Evolutionary conservation across 2,797 vertebrate species (phyloP).

Genomic region (Moxostoma hubbsi): DNA sequence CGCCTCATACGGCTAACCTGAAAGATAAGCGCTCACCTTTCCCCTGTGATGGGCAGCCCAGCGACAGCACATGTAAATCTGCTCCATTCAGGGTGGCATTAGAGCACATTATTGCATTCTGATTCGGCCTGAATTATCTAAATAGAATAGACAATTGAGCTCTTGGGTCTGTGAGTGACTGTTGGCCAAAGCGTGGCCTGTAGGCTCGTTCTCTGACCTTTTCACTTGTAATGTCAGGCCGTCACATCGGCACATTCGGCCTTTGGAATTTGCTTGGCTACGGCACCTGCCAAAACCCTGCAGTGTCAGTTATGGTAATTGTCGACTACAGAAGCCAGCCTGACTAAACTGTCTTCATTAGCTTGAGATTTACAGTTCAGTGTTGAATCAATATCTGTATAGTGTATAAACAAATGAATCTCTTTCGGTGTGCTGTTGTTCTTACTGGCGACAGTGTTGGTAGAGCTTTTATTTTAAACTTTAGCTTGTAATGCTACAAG

Average conservation of each 20-base stretch:
- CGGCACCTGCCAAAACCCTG: slow-evolving; percentile 17
- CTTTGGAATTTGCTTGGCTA: background rate
- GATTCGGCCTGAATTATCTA: background rate
- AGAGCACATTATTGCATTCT: background rate
- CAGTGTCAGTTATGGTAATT: slow-evolving; percentile 35
- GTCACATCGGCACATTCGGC: slow-evolving; percentile 2
- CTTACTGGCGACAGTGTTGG: too few relatives aligned
- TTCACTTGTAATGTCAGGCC: slow-evolving; percentile 41
- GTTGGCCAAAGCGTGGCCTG: slow-evolving; percentile 8
- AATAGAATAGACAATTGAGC: slow-evolving; percentile 16
- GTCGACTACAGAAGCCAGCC: slow-evolving; percentile 15
- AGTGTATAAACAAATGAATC: background rate
- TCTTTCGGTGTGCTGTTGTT: background rate
- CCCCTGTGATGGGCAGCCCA: too few relatives aligned
- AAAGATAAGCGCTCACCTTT: too few relatives aligned
- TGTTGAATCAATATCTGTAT: background rate
- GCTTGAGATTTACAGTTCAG: background rate
- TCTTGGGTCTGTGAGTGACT: slow-evolving; percentile 20
- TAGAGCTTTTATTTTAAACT: too few relatives aligned
- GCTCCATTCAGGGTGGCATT: too few relatives aligned
- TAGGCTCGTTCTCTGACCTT: slow-evolving; percentile 45
- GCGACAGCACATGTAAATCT: too few relatives aligned
- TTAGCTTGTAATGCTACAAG: too few relatives aligned
- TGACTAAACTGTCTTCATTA: background rate
- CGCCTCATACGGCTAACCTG: too few relatives aligned